phyloP scores from a whole-genome alignment of 2,797 vertebrate species.

The Enoplosus armatus region DNA sequence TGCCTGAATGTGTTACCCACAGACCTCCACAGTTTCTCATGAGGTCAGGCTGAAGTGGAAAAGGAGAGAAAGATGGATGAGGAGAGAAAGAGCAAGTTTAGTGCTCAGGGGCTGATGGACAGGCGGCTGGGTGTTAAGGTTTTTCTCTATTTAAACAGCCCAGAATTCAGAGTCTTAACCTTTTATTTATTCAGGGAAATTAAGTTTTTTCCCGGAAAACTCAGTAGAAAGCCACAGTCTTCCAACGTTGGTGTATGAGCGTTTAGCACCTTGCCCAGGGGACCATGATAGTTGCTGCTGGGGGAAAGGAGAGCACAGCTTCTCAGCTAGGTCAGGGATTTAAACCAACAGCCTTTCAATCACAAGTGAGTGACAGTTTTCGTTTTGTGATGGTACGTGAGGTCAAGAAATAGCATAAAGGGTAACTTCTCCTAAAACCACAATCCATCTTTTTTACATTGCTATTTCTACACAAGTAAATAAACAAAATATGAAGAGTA shows the following conservation, averaged over 20 bases:
- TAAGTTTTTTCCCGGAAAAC: constrained; percentile 30
- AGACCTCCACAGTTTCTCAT: constrained; percentile 51
- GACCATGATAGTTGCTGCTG: neutral
- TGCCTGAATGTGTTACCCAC: constrained; percentile 46
- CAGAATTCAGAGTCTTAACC: constrained; percentile 16
- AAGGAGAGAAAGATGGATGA: constrained; percentile 58
- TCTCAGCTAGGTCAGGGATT: neutral
- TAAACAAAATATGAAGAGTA: constrained; percentile 43
- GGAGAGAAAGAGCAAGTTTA: constrained; percentile 31
- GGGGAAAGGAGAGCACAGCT: neutral
- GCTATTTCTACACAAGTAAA: constrained; percentile 55
- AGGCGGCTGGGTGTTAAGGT: constrained; percentile 25
- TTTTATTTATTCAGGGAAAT: constrained; percentile 43
- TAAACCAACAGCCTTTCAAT: constrained; percentile 1
- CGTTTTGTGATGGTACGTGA: neutral
- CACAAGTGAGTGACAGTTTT: neutral
- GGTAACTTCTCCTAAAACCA: constrained; percentile 17
- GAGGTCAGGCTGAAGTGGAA: constrained; percentile 60
- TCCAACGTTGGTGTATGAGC: neutral
- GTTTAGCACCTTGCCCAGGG: neutral
- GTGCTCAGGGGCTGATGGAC: constrained; percentile 40
- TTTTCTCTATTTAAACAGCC: constrained; percentile 15
- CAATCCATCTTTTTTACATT: constrained; percentile 32
- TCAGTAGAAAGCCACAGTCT: constrained; percentile 6
- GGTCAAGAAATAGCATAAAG: constrained; percentile 40